Evolutionary conservation across 2,888 invertebrate genomes (phyloP).

Genomic region (Phrixothrix hirtus): DNA sequence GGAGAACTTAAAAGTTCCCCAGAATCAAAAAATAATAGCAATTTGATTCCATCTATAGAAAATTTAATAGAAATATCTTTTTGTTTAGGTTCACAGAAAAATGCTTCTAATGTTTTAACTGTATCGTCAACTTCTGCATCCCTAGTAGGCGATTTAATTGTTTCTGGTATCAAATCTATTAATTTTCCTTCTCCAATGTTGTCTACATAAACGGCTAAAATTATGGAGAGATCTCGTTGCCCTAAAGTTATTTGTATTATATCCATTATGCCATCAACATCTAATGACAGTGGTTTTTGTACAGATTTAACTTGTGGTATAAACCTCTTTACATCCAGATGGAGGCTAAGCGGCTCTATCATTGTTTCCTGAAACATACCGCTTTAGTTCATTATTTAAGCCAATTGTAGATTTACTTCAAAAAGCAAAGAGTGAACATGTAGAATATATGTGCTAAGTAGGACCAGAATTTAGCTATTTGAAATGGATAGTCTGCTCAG

Average conservation of each 20-base stretch:
- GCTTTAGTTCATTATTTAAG: too few species aligned
- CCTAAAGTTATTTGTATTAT: constrained; percentile 70
- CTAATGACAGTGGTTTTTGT: constrained; percentile 50
- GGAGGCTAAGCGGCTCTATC: constrained; percentile 71
- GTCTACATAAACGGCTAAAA: constrained; percentile 72
- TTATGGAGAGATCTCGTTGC: constrained; percentile 73
- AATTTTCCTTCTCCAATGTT: constrained; percentile 68
- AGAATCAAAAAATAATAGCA: constrained; percentile 73
- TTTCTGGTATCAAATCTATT: constrained; percentile 55
- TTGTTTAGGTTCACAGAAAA: constrained; percentile 69
- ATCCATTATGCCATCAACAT: constrained; percentile 70
- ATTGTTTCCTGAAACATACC: constrained; percentile 68
- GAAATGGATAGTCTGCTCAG: too few species aligned
- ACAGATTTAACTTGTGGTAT: constrained; percentile 57
- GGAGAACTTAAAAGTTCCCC: constrained; percentile 77
- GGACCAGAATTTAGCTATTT: too few species aligned
- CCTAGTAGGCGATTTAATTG: constrained; percentile 40
- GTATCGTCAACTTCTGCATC: constrained; percentile 42
- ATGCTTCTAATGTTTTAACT: constrained; percentile 72
- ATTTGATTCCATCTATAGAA: constrained; percentile 69
- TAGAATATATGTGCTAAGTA: background rate
- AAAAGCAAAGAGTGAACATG: constrained; percentile 1
- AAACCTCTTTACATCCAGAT: constrained; percentile 72
- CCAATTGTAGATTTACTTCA: too few species aligned
- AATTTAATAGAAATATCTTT: constrained; percentile 66